These are phyloP conservation scores for Micropoecilia bifurca DNA, from an alignment of 2,797 vertebrate species.

Conservation along the genomic window DNA sequence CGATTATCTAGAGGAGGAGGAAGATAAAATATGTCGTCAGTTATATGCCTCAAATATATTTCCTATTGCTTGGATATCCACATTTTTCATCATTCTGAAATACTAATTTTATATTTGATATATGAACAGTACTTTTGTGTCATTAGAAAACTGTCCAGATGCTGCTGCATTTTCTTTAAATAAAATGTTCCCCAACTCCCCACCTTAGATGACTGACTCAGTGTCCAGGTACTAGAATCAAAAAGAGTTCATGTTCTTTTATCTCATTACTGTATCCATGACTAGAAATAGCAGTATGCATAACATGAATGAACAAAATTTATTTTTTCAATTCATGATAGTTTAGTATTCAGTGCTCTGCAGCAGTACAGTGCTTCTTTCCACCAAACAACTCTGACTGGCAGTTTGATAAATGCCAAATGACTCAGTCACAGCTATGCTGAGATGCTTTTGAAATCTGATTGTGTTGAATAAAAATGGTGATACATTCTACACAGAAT, in stretches of 20 bases:
- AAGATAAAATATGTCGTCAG: background rate
- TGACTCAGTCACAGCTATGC: conserved; percentile 11
- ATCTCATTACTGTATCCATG: background rate
- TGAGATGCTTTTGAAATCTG: conserved; percentile 6
- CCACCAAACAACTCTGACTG: conserved; percentile 2
- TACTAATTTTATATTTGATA: background rate
- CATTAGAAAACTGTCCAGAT: background rate
- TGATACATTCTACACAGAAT: background rate
- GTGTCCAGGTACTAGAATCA: background rate
- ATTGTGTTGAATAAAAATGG: background rate
- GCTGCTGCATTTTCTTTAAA: background rate
- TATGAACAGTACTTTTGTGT: background rate
- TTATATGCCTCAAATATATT: background rate
- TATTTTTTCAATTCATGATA: conserved; percentile 9
- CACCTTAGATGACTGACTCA: background rate
- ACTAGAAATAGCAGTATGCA: conserved; percentile 4
- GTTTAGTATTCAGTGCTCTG: conserved; percentile 23
- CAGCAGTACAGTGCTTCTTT: conserved; percentile 8
- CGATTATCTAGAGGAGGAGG: background rate
- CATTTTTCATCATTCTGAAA: background rate
- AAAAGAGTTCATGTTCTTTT: background rate
- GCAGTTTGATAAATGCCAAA: background rate
- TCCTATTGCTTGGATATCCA: background rate
- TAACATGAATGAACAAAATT: conserved; percentile 36
- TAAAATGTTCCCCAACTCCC: background rate